phyloP scores from a whole-genome alignment of 2,888 invertebrate species.

The Lingula anatina region DNA sequence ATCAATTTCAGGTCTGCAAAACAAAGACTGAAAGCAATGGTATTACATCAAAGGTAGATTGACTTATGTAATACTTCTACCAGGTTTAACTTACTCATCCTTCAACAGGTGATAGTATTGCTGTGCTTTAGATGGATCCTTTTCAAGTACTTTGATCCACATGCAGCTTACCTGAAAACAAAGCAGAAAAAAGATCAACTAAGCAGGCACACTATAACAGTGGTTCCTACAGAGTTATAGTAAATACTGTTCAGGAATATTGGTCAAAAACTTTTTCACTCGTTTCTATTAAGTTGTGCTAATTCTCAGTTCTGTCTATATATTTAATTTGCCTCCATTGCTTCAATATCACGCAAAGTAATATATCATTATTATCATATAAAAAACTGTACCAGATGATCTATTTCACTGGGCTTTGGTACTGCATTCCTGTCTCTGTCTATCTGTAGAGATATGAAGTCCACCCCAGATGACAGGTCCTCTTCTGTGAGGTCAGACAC shows the following conservation, averaged over 20 bases:
- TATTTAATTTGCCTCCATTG: too few species aligned
- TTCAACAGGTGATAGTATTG: slow-evolving; percentile 6
- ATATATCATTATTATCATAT: not conserved
- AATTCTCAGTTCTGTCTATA: too few species aligned
- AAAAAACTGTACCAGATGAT: slow-evolving; percentile 9
- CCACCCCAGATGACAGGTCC: slow-evolving; percentile 8
- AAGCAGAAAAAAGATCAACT: too few species aligned
- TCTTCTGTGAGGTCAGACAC: slow-evolving; percentile 8
- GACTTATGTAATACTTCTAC: not conserved
- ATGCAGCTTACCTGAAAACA: slow-evolving; percentile 10
- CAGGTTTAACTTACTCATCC: slow-evolving; percentile 4
- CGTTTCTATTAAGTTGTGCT: too few species aligned
- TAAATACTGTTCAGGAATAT: too few species aligned
- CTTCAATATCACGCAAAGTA: not conserved
- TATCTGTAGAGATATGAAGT: slow-evolving; percentile 7
- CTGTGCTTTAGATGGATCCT: slow-evolving; percentile 2
- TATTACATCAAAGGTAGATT: not conserved
- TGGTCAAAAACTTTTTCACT: too few species aligned
- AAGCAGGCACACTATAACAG: too few species aligned
- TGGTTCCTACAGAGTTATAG: too few species aligned
- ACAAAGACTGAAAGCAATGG: not conserved
- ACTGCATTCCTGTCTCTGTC: slow-evolving; percentile 12
- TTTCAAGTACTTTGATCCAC: slow-evolving; percentile 8
- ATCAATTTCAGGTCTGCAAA: too few species aligned
- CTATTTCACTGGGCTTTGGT: slow-evolving; percentile 12